Evolutionary conservation across 2,797 vertebrate species (phyloP).

Genomic region (Anguilla anguilla): DNA sequence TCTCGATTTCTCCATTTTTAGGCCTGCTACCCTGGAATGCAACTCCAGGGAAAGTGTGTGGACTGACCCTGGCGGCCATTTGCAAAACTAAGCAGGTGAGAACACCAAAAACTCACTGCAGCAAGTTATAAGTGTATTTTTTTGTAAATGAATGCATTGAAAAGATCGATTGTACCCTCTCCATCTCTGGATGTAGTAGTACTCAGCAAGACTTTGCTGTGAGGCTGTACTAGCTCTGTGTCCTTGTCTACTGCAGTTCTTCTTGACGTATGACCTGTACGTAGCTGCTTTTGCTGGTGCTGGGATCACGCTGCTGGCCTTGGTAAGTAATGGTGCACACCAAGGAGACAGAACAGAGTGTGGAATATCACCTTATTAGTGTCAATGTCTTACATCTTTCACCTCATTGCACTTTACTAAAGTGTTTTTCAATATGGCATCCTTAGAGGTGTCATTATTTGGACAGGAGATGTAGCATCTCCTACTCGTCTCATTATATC

Average conservation of each 20-base stretch:
- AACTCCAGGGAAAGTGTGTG: slow-evolving; percentile 90
- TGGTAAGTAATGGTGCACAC: slow-evolving; percentile 78
- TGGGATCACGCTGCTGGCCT: slow-evolving; percentile 87
- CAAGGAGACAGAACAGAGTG: neutral
- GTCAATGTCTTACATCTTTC: neutral
- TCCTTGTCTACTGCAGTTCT: slow-evolving; percentile 79
- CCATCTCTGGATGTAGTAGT: neutral
- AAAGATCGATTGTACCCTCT: neutral
- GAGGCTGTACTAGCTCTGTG: neutral
- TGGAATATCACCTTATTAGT: neutral
- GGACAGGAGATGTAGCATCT: too few relatives aligned
- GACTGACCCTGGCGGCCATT: slow-evolving; percentile 88
- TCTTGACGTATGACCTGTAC: slow-evolving; percentile 94
- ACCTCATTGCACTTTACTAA: too few relatives aligned
- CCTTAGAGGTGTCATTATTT: too few relatives aligned
- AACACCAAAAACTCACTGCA: neutral
- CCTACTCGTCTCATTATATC: too few relatives aligned
- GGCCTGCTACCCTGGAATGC: slow-evolving; percentile 95
- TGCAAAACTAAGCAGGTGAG: slow-evolving; percentile 96
- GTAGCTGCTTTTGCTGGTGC: slow-evolving; percentile 94
- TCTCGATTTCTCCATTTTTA: slow-evolving; percentile 52
- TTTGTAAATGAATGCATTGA: neutral
- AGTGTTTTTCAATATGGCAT: too few relatives aligned
- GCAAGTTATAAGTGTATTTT: neutral
- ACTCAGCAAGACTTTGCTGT: neutral